phyloP scores from a whole-genome alignment of 1,140 invertebrate genomes.

The Limonius californicus region DNA sequence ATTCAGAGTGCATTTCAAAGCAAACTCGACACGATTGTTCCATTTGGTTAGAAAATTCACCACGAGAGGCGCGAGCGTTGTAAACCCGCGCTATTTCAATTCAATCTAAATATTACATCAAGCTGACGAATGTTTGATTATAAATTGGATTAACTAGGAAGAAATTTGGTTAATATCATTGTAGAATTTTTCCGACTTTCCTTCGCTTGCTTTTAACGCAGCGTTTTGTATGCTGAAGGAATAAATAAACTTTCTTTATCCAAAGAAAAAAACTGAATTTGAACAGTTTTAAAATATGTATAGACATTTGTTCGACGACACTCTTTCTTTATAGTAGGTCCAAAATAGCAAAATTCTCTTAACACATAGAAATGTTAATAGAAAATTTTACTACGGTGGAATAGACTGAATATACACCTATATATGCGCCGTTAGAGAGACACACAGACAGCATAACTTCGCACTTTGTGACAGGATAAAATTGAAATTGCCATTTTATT shows the following conservation, averaged over 20 bases:
- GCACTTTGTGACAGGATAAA: constrained; percentile 25
- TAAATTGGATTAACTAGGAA: constrained; percentile 30
- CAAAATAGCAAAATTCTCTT: too few relatives aligned
- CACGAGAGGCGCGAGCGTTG: constrained; percentile 1
- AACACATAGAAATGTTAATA: neutral
- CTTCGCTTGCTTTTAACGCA: constrained; percentile 21
- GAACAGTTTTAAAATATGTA: too few relatives aligned
- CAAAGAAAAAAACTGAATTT: neutral
- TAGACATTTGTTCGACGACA: too few relatives aligned
- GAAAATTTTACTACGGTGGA: neutral
- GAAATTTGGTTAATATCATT: constrained; percentile 27
- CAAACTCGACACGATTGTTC: constrained; percentile 17
- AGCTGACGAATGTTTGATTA: constrained; percentile 30
- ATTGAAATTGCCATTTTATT: constrained; percentile 27
- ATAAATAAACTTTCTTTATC: constrained; percentile 21
- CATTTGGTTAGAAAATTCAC: constrained; percentile 16
- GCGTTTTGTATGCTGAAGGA: constrained; percentile 24
- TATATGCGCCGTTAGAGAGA: constrained; percentile 18
- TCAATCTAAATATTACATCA: constrained; percentile 26
- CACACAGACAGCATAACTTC: constrained; percentile 23
- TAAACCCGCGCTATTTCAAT: constrained; percentile 18
- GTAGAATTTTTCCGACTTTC: constrained; percentile 22
- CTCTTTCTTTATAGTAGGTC: too few relatives aligned
- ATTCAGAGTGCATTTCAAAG: constrained; percentile 5
- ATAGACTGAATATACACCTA: neutral